Evolutionary conservation across 1,140 invertebrate species (phyloP).

Genomic region (Penaeus japonicus): DNA sequence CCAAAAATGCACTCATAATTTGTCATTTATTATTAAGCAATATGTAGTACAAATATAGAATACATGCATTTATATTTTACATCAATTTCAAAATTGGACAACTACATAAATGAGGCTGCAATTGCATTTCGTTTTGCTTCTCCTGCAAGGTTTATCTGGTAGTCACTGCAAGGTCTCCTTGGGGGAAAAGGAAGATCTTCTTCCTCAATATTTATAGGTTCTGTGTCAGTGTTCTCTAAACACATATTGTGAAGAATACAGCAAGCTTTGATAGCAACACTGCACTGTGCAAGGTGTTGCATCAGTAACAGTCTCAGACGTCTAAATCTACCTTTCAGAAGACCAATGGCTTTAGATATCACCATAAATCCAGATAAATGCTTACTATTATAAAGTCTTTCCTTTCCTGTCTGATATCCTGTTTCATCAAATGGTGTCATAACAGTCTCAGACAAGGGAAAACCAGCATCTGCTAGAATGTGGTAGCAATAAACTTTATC

Average conservation of each 20-base stretch:
- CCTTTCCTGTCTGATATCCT: background rate
- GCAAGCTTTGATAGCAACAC: conserved; percentile 44
- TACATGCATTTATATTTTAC: no score
- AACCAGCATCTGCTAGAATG: conserved; percentile 32
- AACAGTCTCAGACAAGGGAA: conserved; percentile 37
- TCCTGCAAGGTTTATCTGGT: background rate
- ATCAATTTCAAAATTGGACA: background rate
- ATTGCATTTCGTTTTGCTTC: conserved; percentile 31
- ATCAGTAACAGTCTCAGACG: conserved; percentile 25
- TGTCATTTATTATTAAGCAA: no score
- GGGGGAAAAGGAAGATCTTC: conserved; percentile 11
- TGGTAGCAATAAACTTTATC: conserved; percentile 4
- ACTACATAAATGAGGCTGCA: conserved; percentile 24
- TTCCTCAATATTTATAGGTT: conserved; percentile 1
- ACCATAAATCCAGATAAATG: conserved; percentile 6
- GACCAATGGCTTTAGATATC: conserved; percentile 10
- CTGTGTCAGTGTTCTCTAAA: conserved; percentile 20
- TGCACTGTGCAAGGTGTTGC: conserved; percentile 47
- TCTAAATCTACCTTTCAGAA: conserved; percentile 26
- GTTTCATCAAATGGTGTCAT: conserved; percentile 37
- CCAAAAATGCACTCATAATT: no score
- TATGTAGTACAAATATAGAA: no score
- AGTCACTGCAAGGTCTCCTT: background rate
- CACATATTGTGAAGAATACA: conserved; percentile 45
- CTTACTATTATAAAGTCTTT: conserved; percentile 8